These are phyloP conservation scores for Pseudachorutes palmiensis DNA, from an alignment of 1,140 invertebrate genomes.

Conservation along the genomic window DNA sequence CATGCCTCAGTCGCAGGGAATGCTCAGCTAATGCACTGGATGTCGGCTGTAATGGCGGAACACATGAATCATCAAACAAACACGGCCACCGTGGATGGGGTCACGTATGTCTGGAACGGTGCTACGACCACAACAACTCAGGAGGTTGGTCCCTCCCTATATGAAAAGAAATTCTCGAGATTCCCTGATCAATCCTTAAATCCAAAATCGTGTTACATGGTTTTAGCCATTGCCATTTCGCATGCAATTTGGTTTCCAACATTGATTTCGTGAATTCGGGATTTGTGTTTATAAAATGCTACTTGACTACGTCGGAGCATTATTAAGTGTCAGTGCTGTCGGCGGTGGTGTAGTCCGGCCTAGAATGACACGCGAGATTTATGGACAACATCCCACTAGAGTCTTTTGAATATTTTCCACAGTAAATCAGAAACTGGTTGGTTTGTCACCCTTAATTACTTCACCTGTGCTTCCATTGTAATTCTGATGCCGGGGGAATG, in stretches of 20 bases:
- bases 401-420: background rate
- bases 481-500: constrained; percentile 28
- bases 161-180: too few relatives aligned
- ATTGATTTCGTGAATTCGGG: too few relatives aligned
- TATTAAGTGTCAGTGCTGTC: background rate
- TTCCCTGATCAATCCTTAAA: too few relatives aligned
- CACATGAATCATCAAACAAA: constrained; percentile 56
- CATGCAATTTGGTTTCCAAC: too few relatives aligned
- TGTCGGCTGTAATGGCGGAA: constrained; percentile 69
- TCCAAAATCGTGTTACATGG: too few relatives aligned
- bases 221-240: too few relatives aligned
- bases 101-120: constrained; percentile 60
- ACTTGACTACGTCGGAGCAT: background rate
- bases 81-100: constrained; percentile 44
- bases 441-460: constrained; percentile 5
- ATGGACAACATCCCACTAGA: background rate
- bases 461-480: background rate
- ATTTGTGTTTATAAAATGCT: background rate
- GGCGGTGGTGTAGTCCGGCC: background rate
- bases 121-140: constrained; percentile 40
- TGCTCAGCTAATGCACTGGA: constrained; percentile 61
- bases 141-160: background rate
- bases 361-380: background rate
- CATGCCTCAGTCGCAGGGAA: constrained; percentile 22
- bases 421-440: constrained; percentile 6